A percentile compares a stretch with the other conserved stretches of the same genome.
These are phyloP conservation scores for Oreamnos americanus DNA, from an alignment of 2,113 vertebrate species.

Conservation along the genomic window DNA sequence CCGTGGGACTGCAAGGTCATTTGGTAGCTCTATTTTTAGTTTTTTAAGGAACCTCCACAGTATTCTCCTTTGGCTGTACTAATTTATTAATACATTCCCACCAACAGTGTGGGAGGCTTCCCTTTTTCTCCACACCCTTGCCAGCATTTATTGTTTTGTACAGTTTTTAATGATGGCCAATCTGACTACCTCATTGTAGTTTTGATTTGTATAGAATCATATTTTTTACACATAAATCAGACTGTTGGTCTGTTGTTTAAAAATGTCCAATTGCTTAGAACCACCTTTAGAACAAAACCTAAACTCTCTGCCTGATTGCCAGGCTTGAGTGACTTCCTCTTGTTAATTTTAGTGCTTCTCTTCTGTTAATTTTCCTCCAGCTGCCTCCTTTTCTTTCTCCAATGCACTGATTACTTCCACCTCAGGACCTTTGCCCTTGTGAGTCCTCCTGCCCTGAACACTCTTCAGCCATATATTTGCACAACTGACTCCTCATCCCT, in stretches of 20 bases:
- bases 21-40: background rate
- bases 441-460: background rate
- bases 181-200: background rate
- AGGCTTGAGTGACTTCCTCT: background rate
- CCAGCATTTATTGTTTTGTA: background rate
- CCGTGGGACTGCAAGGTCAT: background rate
- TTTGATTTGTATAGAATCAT: background rate
- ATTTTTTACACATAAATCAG: background rate
- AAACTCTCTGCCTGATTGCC: background rate
- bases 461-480: background rate
- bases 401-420: background rate
- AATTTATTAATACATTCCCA: background rate
- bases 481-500: background rate
- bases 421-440: background rate
- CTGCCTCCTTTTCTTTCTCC: background rate
- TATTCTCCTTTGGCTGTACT: background rate
- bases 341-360: background rate
- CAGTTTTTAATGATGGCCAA: background rate
- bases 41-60: background rate
- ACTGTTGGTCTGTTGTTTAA: background rate
- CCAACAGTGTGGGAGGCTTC: background rate
- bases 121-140: background rate
- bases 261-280: background rate
- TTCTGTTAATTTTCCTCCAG: background rate
- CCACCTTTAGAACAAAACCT: background rate